phyloP scores from a whole-genome alignment of 2,113 vertebrate species.

The Myotis yumanensis region DNA sequence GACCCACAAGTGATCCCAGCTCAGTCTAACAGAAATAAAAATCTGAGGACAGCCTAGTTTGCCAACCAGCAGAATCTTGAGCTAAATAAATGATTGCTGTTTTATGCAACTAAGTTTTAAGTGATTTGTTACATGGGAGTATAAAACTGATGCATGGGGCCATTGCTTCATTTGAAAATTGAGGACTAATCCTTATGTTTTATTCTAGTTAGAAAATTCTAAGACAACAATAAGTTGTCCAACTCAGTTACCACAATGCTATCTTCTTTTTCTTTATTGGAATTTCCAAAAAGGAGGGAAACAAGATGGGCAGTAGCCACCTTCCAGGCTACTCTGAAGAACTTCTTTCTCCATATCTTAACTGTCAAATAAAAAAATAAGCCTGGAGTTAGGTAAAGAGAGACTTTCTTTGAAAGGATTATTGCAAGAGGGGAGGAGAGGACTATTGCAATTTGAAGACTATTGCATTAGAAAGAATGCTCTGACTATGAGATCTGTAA shows the following conservation, averaged over 20 bases:
- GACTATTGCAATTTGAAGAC: background rate
- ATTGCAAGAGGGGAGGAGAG: background rate
- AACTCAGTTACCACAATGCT: background rate
- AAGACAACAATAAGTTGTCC: background rate
- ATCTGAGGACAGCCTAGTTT: background rate
- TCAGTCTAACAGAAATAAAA: constrained; percentile 9
- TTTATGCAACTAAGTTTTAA: background rate
- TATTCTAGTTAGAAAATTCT: background rate
- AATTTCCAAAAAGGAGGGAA: background rate
- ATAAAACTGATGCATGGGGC: background rate
- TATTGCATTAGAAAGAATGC: background rate
- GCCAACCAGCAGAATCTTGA: background rate
- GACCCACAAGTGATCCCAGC: background rate
- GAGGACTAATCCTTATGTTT: background rate
- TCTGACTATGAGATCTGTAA: background rate
- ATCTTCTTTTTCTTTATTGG: background rate
- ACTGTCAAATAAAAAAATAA: background rate
- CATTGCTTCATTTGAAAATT: background rate
- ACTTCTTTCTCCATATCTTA: background rate
- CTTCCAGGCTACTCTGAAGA: background rate
- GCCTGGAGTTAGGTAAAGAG: background rate
- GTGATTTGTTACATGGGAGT: background rate
- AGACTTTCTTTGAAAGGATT: background rate
- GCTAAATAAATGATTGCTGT: background rate
- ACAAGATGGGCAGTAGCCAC: background rate